Conservation (phyloP, 2,113 vertebrate genomes). For the Grantiella picta region DNA sequence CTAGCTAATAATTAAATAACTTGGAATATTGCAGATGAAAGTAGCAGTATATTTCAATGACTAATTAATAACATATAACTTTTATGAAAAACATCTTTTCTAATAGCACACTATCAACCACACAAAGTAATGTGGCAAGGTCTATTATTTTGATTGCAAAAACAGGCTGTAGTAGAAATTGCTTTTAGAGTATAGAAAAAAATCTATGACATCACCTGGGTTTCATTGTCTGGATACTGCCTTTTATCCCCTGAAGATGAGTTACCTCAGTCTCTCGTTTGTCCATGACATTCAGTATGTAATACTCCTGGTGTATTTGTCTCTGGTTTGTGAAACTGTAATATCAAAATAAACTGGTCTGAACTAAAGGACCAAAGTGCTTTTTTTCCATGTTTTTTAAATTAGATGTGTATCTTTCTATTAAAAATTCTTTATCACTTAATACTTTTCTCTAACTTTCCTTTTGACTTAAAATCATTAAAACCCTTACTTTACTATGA, state of each 20-base stretch:
- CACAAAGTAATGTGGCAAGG: not conserved
- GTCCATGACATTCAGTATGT: not conserved
- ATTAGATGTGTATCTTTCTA: not conserved
- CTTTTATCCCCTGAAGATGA: not conserved
- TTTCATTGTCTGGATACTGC: not conserved
- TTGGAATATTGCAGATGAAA: not conserved
- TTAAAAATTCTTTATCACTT: not conserved
- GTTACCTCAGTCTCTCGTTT: not conserved
- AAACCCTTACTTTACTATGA: not conserved
- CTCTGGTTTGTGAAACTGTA: not conserved
- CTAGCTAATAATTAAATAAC: slow-evolving; percentile 37
- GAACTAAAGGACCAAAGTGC: not conserved
- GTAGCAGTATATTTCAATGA: not conserved
- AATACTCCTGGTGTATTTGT: not conserved
- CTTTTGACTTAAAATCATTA: not conserved
- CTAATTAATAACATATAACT: slow-evolving; percentile 19
- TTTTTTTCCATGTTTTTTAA: not conserved
- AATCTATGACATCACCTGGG: not conserved
- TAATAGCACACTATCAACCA: not conserved
- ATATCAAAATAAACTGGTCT: not conserved
- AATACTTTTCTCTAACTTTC: not conserved
- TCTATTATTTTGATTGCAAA: not conserved
- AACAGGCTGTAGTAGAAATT: not conserved
- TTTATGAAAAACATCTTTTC: not conserved
- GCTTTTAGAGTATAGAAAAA: not conserved